Percentiles rank a stretch among this genome's conserved stretches.
These are phyloP conservation scores for Dipus sagitta DNA, from an alignment of 2,797 vertebrate species.

Conservation along the genomic window DNA sequence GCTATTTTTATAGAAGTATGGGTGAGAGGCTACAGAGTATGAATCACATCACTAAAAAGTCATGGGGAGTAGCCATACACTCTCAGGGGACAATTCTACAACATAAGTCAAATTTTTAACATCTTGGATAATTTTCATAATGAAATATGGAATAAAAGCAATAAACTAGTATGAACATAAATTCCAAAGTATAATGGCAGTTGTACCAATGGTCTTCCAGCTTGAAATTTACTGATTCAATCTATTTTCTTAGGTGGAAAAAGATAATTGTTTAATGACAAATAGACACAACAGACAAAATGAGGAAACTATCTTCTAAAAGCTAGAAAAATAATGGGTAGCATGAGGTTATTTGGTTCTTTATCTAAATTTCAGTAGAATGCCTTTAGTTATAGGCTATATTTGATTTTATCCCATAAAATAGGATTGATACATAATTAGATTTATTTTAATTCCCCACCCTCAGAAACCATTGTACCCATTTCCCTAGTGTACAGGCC, in stretches of 20 bases:
- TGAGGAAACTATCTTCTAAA: slow-evolving; percentile 4
- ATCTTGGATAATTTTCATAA: background rate
- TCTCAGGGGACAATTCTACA: background rate
- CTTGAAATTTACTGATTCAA: background rate
- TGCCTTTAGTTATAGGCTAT: background rate
- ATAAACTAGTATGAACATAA: background rate
- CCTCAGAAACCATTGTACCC: no score
- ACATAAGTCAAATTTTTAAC: background rate
- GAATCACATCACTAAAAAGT: no score
- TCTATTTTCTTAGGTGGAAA: background rate
- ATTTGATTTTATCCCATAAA: no score
- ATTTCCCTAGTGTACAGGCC: no score
- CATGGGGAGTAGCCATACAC: background rate
- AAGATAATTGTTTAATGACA: background rate
- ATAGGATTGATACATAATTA: no score
- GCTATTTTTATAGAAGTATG: background rate
- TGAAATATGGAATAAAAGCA: background rate
- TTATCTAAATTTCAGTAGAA: background rate
- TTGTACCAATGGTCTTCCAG: background rate
- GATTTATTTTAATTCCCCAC: no score
- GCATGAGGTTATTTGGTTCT: background rate
- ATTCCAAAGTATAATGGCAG: background rate
- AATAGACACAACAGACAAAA: background rate
- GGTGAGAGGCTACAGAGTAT: background rate
- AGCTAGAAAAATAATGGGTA: background rate